Conservation (phyloP, 2,888 invertebrate species). For the Parnassius mnemosyne region DNA sequence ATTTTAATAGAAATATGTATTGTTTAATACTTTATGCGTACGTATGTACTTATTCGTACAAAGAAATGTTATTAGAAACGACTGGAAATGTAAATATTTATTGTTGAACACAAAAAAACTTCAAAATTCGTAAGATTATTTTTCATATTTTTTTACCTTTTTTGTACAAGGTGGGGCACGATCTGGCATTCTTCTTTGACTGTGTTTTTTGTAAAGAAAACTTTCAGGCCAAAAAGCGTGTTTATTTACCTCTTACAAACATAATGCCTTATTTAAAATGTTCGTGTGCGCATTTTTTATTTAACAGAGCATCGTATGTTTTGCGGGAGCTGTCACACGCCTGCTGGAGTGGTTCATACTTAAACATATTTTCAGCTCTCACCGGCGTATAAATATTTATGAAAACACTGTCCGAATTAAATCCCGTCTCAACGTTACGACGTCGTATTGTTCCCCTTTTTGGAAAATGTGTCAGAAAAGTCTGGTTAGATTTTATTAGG, state of each 20-base stretch:
- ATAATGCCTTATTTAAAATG: conserved; percentile 25
- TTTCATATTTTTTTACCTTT: too few relatives aligned
- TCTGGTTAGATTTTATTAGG: conserved; percentile 6
- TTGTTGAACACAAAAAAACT: too few relatives aligned
- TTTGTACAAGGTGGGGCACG: too few relatives aligned
- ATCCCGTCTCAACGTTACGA: conserved; percentile 40
- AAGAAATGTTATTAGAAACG: too few relatives aligned
- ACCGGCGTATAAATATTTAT: conserved; percentile 55
- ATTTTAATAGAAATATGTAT: too few relatives aligned
- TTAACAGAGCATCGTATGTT: conserved; percentile 39
- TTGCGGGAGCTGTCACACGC: conserved; percentile 51
- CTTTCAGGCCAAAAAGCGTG: conserved; percentile 16
- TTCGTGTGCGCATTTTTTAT: conserved; percentile 33
- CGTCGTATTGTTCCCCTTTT: conserved; percentile 36
- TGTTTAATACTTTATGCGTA: too few relatives aligned
- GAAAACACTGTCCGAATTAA: conserved; percentile 54
- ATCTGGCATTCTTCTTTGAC: too few relatives aligned
- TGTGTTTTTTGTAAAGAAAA: conserved; percentile 6
- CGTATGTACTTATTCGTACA: too few relatives aligned
- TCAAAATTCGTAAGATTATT: too few relatives aligned
- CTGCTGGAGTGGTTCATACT: conserved; percentile 33
- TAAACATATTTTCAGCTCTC: conserved; percentile 49
- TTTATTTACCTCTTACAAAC: conserved; percentile 16
- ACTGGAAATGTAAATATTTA: too few relatives aligned
- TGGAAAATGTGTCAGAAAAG: conserved; percentile 22